A percentile compares a stretch with the other conserved stretches of the same genome.
Evolutionary conservation across 2,888 invertebrate genomes (phyloP).

Genomic region (Drosophila antonietae): DNA sequence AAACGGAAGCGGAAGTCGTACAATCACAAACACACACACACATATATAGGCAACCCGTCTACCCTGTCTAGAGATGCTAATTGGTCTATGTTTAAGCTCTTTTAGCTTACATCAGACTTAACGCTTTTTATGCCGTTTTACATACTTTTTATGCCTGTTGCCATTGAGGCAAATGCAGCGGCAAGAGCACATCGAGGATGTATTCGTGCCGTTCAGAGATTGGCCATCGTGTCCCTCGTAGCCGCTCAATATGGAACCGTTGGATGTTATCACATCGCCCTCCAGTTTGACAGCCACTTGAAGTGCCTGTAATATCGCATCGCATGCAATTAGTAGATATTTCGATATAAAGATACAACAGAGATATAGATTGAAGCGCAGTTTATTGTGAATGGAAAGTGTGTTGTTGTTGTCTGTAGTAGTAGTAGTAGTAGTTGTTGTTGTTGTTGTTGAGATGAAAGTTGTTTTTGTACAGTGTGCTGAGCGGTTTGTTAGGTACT

Average conservation of each 20-base stretch:
- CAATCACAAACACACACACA: background rate
- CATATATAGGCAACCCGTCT: background rate
- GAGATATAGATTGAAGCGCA: constrained; percentile 16
- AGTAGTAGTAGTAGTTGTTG: constrained; percentile 6
- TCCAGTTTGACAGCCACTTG: constrained; percentile 97
- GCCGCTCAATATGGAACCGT: constrained; percentile 94
- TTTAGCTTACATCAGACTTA: background rate
- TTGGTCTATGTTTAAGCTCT: constrained; percentile 31
- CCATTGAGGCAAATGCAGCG: constrained; percentile 85
- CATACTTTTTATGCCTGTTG: constrained; percentile 84
- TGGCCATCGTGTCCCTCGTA: constrained; percentile 84
- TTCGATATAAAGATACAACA: background rate
- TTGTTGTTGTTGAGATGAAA: constrained; percentile 15
- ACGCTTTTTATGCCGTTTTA: constrained; percentile 4
- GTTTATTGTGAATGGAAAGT: constrained; percentile 47
- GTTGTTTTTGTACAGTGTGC: constrained; percentile 49
- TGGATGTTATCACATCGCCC: constrained; percentile 98
- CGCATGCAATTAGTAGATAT: constrained; percentile 27
- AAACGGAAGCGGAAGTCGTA: constrained; percentile 15
- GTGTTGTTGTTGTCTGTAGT: constrained; percentile 31
- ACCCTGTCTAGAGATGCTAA: background rate
- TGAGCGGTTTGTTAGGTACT: constrained; percentile 32
- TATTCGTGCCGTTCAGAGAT: constrained; percentile 83
- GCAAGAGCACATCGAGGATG: constrained; percentile 85
- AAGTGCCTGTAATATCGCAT: constrained; percentile 89